A percentile compares a stretch with the other conserved stretches of the same genome.
These are phyloP conservation scores for Microctonus hyperodae DNA, from an alignment of 2,888 invertebrate genomes.

Conservation along the genomic window DNA sequence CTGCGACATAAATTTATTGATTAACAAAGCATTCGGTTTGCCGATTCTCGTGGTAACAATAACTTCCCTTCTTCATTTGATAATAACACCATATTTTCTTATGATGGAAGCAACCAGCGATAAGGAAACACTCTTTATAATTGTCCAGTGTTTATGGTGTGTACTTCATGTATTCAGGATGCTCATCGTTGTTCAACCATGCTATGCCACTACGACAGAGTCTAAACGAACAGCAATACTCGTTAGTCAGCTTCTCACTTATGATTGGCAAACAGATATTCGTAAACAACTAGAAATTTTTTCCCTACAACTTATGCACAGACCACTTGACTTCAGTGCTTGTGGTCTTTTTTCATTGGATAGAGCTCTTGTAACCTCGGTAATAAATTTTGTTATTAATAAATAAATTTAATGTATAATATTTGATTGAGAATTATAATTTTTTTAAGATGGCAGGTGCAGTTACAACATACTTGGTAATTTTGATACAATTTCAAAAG, in stretches of 20 bases:
- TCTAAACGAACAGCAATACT: conserved; percentile 65
- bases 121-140: conserved; percentile 65
- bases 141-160: conserved; percentile 69
- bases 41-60: conserved; percentile 67
- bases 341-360: conserved; percentile 69
- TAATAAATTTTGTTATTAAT: conserved; percentile 42
- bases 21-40: conserved; percentile 67
- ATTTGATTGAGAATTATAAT: conserved; percentile 17
- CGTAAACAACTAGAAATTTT: conserved; percentile 68
- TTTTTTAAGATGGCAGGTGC: conserved; percentile 67
- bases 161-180: conserved; percentile 66
- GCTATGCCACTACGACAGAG: conserved; percentile 66
- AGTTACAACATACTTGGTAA: conserved; percentile 69
- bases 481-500: conserved; percentile 69
- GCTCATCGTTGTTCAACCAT: conserved; percentile 69
- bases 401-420: conserved; percentile 13
- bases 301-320: conserved; percentile 68
- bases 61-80: conserved; percentile 68
- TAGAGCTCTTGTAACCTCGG: conserved; percentile 68
- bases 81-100: conserved; percentile 70
- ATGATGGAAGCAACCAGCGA: conserved; percentile 67
- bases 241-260: conserved; percentile 63
- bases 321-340: conserved; percentile 67
- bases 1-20: conserved; percentile 65
- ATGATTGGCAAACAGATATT: conserved; percentile 52